phyloP scores from a whole-genome alignment of 2,113 vertebrate species.

The Myrmecophaga tridactyla region DNA sequence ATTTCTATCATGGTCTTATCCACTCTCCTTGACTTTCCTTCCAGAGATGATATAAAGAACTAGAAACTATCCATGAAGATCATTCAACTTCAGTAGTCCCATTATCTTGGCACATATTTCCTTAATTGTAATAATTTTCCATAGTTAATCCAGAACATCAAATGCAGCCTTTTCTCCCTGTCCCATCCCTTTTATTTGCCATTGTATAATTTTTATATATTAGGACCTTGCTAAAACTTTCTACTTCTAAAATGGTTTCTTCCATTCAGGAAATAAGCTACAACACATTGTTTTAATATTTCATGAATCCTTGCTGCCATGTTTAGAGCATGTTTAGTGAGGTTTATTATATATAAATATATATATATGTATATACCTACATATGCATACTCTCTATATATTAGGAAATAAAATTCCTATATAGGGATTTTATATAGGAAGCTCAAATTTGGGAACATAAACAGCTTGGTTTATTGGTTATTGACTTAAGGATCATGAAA shows the following conservation, averaged over 20 bases:
- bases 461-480: not conserved
- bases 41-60: not conserved
- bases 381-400: no score
- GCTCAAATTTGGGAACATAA: constrained; percentile 31
- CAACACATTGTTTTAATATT: not conserved
- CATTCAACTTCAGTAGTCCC: not conserved
- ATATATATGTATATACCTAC: not conserved
- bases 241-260: constrained; percentile 4
- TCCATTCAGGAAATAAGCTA: constrained; percentile 5
- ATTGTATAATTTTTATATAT: constrained; percentile 5
- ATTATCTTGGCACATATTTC: not conserved
- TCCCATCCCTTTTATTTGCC: not conserved
- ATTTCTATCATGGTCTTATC: not conserved
- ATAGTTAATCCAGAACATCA: not conserved
- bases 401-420: constrained; percentile 26
- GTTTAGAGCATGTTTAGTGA: not conserved
- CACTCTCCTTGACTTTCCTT: not conserved
- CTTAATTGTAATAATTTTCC: not conserved
- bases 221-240: not conserved
- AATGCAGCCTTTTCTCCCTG: not conserved
- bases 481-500: not conserved
- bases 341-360: not conserved
- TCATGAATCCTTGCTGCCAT: not conserved
- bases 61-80: not conserved
- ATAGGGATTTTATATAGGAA: not conserved